These are phyloP conservation scores for Idaea biselata DNA, from an alignment of 2,888 invertebrate species.

Conservation along the genomic window DNA sequence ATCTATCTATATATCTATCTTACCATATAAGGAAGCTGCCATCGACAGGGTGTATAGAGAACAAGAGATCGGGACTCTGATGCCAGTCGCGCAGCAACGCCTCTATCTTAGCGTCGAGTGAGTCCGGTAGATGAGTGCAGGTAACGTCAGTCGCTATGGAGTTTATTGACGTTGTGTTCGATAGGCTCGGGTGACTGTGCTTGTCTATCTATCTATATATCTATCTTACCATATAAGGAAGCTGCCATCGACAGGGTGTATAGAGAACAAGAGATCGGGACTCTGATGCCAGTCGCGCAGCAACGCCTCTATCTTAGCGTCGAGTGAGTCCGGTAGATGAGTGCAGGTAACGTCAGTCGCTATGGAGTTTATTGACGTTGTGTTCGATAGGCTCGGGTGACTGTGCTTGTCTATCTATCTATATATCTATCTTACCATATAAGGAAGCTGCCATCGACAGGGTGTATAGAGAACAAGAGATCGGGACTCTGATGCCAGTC, in stretches of 20 bases:
- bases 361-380: slow-evolving; percentile 88
- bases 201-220: too few species aligned
- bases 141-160: slow-evolving; percentile 87
- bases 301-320: slow-evolving; percentile 94
- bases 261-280: slow-evolving; percentile 97
- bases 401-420: too few species aligned
- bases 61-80: slow-evolving; percentile 96
- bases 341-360: slow-evolving; percentile 85
- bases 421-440: slow-evolving; percentile 92
- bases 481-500: slow-evolving; percentile 99
- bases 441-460: slow-evolving; percentile 98
- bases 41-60: slow-evolving; percentile 99
- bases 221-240: slow-evolving; percentile 93
- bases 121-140: slow-evolving; percentile 85
- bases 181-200: slow-evolving; percentile 49
- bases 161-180: slow-evolving; percentile 88
- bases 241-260: slow-evolving; percentile 99
- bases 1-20: slow-evolving; percentile 20
- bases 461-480: slow-evolving; percentile 98
- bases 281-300: slow-evolving; percentile 98
- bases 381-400: slow-evolving; percentile 83
- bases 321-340: slow-evolving; percentile 88
- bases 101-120: slow-evolving; percentile 95
- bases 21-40: slow-evolving; percentile 99
- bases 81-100: slow-evolving; percentile 97